phyloP scores from a whole-genome alignment of 2,888 invertebrate species.

The Leucoma salicis region DNA sequence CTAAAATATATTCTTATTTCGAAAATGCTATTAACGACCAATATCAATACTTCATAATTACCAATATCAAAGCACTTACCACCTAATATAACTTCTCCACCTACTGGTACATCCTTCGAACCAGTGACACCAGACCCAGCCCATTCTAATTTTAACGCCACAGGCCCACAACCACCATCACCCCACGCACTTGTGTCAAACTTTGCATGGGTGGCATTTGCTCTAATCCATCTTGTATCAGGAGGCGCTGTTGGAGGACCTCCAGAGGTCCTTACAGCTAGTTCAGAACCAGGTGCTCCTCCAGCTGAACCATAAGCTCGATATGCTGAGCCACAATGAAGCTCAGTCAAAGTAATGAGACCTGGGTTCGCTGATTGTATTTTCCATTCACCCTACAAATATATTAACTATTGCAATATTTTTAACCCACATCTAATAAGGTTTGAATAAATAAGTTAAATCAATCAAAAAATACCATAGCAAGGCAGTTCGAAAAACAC shows the following conservation, averaged over 20 bases:
- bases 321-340: slow-evolving; percentile 93
- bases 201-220: slow-evolving; percentile 90
- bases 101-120: slow-evolving; percentile 70
- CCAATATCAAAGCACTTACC: slow-evolving; percentile 51
- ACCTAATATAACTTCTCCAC: slow-evolving; percentile 71
- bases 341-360: slow-evolving; percentile 83
- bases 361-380: slow-evolving; percentile 71
- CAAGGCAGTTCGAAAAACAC: too few species aligned
- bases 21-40: too few species aligned
- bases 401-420: too few species aligned
- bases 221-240: slow-evolving; percentile 88
- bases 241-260: slow-evolving; percentile 85
- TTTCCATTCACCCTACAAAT: slow-evolving; percentile 85
- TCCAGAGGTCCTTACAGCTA: slow-evolving; percentile 91
- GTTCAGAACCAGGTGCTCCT: slow-evolving; percentile 88
- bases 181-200: slow-evolving; percentile 92
- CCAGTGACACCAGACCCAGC: slow-evolving; percentile 77
- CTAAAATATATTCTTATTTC: too few species aligned
- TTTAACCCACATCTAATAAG: too few species aligned
- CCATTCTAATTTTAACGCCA: slow-evolving; percentile 89
- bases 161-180: slow-evolving; percentile 92
- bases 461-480: too few species aligned
- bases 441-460: too few species aligned
- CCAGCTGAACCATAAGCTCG: slow-evolving; percentile 90
- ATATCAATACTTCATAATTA: too few species aligned